phyloP scores from a whole-genome alignment of 2,797 vertebrate genomes.

The Remorina albescens region DNA sequence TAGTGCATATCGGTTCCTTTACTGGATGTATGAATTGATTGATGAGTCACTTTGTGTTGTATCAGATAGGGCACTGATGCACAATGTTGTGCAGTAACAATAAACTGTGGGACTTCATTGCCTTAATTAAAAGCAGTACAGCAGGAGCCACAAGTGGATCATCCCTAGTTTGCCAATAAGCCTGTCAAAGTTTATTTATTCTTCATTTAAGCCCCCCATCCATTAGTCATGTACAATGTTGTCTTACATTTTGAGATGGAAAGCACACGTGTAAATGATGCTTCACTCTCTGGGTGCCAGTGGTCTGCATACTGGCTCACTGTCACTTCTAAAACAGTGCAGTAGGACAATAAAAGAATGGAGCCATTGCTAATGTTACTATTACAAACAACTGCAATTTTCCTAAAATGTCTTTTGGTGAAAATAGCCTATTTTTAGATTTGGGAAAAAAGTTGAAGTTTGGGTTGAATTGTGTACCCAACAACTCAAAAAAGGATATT shows the following conservation, averaged over 20 bases:
- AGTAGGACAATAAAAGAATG: neutral
- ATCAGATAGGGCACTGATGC: constrained; percentile 8
- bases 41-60: constrained; percentile 43
- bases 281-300: neutral
- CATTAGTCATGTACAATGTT: neutral
- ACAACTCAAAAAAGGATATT: neutral
- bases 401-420: neutral
- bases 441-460: neutral
- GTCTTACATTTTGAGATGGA: neutral
- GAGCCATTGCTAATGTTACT: neutral
- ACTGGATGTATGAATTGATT: constrained; percentile 36
- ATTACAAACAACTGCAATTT: neutral
- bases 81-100: constrained; percentile 6
- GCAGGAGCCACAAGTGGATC: neutral
- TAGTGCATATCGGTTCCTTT: constrained; percentile 38
- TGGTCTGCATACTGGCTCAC: neutral
- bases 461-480: neutral
- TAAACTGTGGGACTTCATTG: constrained; percentile 5
- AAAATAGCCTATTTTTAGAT: neutral
- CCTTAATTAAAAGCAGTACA: constrained; percentile 6
- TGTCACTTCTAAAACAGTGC: neutral
- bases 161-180: neutral
- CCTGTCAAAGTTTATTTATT: constrained; percentile 3
- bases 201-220: neutral
- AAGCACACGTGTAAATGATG: neutral